Conservation (phyloP, 2,113 vertebrate species). For the Ellobius talpinus region DNA sequence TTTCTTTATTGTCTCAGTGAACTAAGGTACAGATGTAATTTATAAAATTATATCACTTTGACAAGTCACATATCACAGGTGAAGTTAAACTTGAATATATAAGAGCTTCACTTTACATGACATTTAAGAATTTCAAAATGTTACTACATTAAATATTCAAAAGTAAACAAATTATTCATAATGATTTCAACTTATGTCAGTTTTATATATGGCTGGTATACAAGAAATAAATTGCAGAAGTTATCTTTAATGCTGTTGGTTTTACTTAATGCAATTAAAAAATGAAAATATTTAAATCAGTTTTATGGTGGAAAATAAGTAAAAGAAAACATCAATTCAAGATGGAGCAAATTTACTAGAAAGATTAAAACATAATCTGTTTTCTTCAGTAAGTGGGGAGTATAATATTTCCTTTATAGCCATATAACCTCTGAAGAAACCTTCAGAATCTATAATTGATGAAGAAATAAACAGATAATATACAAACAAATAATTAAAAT, state of each 20-base stretch:
- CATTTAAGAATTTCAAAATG: background rate
- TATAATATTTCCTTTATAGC: background rate
- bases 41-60: background rate
- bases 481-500: background rate
- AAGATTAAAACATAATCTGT: background rate
- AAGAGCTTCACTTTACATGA: background rate
- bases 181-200: background rate
- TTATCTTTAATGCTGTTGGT: background rate
- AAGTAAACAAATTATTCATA: background rate
- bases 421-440: background rate
- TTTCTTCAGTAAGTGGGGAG: background rate
- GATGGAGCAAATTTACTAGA: background rate
- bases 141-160: background rate
- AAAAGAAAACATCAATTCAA: background rate
- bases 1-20: background rate
- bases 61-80: background rate
- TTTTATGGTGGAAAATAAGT: background rate
- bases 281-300: background rate
- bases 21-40: background rate
- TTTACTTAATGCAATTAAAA: slow-evolving; percentile 28
- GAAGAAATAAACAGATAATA: background rate
- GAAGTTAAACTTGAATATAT: background rate
- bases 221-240: background rate
- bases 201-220: background rate
- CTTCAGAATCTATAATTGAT: background rate